Evolutionary conservation across 2,797 vertebrate species (phyloP), one percentile per base, ranked within the genome.

Genomic region (Crocidura indochinensis): DNA sequence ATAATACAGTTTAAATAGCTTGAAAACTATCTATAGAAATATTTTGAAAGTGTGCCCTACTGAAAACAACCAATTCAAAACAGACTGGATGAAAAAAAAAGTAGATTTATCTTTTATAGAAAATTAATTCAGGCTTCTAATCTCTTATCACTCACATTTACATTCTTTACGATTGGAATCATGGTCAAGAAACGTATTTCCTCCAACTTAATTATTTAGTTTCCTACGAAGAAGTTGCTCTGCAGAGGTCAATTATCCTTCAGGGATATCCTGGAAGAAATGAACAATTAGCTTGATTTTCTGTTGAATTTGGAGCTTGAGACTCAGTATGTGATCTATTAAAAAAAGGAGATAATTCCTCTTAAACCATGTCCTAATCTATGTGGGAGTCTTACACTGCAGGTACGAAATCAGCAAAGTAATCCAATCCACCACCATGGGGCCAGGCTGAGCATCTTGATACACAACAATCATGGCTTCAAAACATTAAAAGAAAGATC

Each of bases 281-380:
- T 96, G 94, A 98, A 97, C 97, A 98, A 98, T 98, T 98, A 98
- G 94, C 97, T 98, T 98, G 97, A 98, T 98, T 98, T 98, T 97
- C 96, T 98, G 96, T 98, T 98, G 97, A 98, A 97, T 98, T 97
- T 97, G 96, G 96, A 97, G 96, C 97, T 97, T 96, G 96, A 96
- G 95, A 95, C 97, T 97, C 97, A 96, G 97, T 97, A 94, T 97
- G 98, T 89, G 95, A 98, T 97, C 97, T 98, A 97, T 98, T 98
- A 94, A 96, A 97, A 97, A 97, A 97, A 97, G 93, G 96, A 96
- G 96, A 97, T 97, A 92, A 96, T 97, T 96, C 95, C 97, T 97
- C 97, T 97, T 94, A 97, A 97, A 96, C 93, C 95, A 88, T 94
- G 93, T 95, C 95, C 96, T 97, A 95, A 96, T 97, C 93, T 87